A percentile compares a stretch with the other conserved stretches of the same genome.
Conservation (phyloP, 1,140 invertebrate species). For the Hetaerina americana region DNA sequence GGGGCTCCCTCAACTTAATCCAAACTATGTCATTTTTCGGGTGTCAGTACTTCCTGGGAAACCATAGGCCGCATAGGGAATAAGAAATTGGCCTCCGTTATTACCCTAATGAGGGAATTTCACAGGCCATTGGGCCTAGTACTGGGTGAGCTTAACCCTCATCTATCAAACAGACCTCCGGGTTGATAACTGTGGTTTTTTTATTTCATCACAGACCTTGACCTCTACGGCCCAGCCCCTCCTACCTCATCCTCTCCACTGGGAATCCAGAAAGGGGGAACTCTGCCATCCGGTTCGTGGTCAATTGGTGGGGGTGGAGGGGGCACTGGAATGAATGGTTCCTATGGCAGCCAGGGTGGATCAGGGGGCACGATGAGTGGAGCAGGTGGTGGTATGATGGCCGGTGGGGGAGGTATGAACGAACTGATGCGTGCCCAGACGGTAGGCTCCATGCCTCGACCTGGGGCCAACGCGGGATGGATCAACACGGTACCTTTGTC, state of each 20-base stretch:
- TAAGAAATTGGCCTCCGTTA: no score
- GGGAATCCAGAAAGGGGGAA: neutral
- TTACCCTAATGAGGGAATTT: no score
- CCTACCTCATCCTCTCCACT: neutral
- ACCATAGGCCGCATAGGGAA: no score
- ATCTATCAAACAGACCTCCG: no score
- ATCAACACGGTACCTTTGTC: conserved; percentile 74
- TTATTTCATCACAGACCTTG: conserved; percentile 12
- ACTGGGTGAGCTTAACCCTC: no score
- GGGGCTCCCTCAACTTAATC: no score
- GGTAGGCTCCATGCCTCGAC: neutral
- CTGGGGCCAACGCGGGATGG: conserved; percentile 46
- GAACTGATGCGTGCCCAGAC: neutral
- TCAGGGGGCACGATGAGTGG: neutral
- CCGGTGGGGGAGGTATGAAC: neutral
- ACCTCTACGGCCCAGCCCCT: conserved; percentile 9
- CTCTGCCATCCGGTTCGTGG: neutral
- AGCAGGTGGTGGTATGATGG: neutral
- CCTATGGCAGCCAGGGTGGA: neutral
- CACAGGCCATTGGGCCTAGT: no score
- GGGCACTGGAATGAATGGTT: neutral
- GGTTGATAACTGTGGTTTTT: no score
- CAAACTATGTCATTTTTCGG: no score
- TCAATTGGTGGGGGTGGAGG: neutral
- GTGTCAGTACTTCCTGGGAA: no score